Percentiles rank a stretch among this genome's conserved stretches.
phyloP scores from a whole-genome alignment of 92 coral and sea anemone species.

The Siderastrea siderea region DNA sequence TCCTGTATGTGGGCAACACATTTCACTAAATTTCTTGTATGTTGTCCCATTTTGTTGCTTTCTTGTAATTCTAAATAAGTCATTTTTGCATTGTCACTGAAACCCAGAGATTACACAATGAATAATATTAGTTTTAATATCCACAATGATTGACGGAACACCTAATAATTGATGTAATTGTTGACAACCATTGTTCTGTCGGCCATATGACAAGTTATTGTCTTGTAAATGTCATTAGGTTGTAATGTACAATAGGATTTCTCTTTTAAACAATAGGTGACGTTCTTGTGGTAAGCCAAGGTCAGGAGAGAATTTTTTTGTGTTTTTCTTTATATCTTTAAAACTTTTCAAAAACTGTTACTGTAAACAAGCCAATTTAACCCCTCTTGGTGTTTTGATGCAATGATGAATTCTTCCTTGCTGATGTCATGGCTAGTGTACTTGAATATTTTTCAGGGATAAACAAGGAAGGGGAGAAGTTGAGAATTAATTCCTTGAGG shows the following conservation, averaged over 20 bases:
- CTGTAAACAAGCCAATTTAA: not conserved
- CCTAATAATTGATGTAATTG: slow-evolving; percentile 41
- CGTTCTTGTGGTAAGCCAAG: slow-evolving; percentile 7
- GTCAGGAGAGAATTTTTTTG: slow-evolving; percentile 1
- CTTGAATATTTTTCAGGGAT: not conserved
- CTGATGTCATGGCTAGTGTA: not conserved
- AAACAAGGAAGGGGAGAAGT: slow-evolving; percentile 8
- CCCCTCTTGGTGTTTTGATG: not conserved
- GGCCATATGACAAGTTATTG: slow-evolving; percentile 48
- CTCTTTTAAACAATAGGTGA: slow-evolving; percentile 30
- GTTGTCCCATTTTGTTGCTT: not conserved
- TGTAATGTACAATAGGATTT: slow-evolving; percentile 26
- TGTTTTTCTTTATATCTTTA: not conserved
- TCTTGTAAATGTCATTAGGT: slow-evolving; percentile 54
- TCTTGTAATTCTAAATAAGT: not conserved
- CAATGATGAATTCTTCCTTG: not conserved
- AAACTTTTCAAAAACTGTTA: not conserved
- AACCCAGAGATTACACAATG: not conserved
- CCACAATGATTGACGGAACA: slow-evolving; percentile 28
- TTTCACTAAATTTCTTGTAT: slow-evolving; percentile 5
- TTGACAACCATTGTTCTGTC: slow-evolving; percentile 53
- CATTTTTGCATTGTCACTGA: not conserved
- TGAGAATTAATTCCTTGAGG: not conserved
- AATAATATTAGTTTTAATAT: slow-evolving; percentile 16
- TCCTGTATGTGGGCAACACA: slow-evolving; percentile 26